These are phyloP conservation scores for Caenorhabditis sp. DNA, from an alignment of 2,888 invertebrate species.

Conservation along the genomic window DNA sequence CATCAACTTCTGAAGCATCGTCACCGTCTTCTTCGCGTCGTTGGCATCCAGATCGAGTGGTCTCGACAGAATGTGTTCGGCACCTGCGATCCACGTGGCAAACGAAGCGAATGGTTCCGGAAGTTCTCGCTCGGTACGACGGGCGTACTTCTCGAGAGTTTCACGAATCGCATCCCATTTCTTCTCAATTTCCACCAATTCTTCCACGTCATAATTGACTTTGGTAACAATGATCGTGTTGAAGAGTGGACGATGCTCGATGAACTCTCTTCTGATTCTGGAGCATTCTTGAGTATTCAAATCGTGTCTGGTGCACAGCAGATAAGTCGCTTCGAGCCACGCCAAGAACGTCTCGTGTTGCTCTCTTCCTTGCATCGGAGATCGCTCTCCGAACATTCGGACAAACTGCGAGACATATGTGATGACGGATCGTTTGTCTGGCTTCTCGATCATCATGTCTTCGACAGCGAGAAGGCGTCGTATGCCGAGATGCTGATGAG, in stretches of 20 bases:
- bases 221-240: slow-evolving; percentile 73
- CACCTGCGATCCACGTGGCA: slow-evolving; percentile 71
- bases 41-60: slow-evolving; percentile 64
- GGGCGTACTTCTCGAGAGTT: slow-evolving; percentile 70
- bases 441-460: slow-evolving; percentile 81
- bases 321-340: slow-evolving; percentile 71
- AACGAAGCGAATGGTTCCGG: slow-evolving; percentile 73
- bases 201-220: slow-evolving; percentile 73
- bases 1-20: slow-evolving; percentile 62
- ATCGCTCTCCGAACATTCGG: slow-evolving; percentile 71
- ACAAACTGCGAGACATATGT: slow-evolving; percentile 83
- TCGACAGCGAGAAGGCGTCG: slow-evolving; percentile 76
- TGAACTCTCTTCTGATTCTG: slow-evolving; percentile 75
- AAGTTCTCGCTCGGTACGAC: slow-evolving; percentile 66
- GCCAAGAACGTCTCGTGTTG: slow-evolving; percentile 68
- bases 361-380: slow-evolving; percentile 66
- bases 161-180: slow-evolving; percentile 75
- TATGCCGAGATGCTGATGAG: slow-evolving; percentile 80
- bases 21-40: slow-evolving; percentile 66
- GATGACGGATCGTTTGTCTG: slow-evolving; percentile 82
- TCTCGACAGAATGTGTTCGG: slow-evolving; percentile 65
- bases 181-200: slow-evolving; percentile 73
- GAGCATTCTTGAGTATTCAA: slow-evolving; percentile 66
- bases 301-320: slow-evolving; percentile 49
- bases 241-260: slow-evolving; percentile 75